phyloP scores from a whole-genome alignment of 2,113 vertebrate genomes.

The Corythoichthys haematopterus region DNA sequence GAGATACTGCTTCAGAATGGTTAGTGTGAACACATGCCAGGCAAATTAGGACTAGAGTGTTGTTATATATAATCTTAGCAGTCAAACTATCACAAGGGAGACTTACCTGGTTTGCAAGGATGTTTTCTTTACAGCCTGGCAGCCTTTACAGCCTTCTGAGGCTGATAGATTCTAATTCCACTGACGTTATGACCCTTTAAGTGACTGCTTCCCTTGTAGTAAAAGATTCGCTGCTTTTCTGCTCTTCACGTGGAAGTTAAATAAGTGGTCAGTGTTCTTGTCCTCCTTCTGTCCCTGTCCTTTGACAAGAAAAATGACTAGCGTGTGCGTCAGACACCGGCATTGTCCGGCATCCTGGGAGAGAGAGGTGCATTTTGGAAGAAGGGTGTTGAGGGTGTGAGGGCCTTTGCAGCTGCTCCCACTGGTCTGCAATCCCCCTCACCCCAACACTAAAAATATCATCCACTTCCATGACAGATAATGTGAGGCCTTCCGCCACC shows the following conservation, averaged over 20 bases:
- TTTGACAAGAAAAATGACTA: constrained; percentile 23
- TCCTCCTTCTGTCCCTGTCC: constrained; percentile 5
- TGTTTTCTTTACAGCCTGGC: constrained; percentile 5
- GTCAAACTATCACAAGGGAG: not conserved
- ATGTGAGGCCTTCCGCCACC: constrained; percentile 57
- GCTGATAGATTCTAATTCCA: constrained; percentile 7
- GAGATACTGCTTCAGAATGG: not conserved
- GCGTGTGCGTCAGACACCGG: constrained; percentile 32
- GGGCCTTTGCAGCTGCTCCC: constrained; percentile 68
- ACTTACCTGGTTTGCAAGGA: constrained; percentile 30
- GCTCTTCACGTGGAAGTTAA: not conserved
- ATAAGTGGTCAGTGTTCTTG: not conserved
- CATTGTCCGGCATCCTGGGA: constrained; percentile 51
- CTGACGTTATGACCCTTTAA: constrained; percentile 9
- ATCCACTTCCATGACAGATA: constrained; percentile 65
- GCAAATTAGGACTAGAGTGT: not conserved
- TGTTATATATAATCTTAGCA: not conserved
- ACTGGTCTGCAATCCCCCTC: constrained; percentile 26
- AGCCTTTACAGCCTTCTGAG: not conserved
- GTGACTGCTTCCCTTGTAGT: not conserved
- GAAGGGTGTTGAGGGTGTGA: constrained; percentile 24
- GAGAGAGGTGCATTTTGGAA: constrained; percentile 22
- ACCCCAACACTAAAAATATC: constrained; percentile 64
- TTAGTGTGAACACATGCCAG: not conserved
- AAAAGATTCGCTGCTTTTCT: not conserved